These are phyloP conservation scores for Marcusenius ussheri DNA, from an alignment of 2,113 vertebrate genomes.

Conservation along the genomic window DNA sequence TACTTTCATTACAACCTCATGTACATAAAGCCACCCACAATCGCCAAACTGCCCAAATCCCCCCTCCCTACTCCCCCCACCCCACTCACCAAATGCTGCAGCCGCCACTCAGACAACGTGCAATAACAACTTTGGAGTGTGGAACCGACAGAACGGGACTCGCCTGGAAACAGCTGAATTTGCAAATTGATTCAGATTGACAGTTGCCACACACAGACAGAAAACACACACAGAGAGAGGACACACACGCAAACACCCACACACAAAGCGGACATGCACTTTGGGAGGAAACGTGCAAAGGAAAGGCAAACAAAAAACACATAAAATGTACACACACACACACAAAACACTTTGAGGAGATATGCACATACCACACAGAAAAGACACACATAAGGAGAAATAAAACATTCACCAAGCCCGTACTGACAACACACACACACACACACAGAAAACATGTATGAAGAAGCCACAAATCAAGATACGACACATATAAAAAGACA, in stretches of 20 bases:
- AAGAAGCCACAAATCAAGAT: neutral
- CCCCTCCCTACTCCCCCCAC: slow-evolving; percentile 13
- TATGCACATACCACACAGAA: neutral
- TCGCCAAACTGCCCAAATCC: slow-evolving; percentile 24
- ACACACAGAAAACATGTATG: neutral
- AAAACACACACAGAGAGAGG: slow-evolving; percentile 41
- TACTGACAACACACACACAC: neutral
- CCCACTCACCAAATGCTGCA: slow-evolving; percentile 46
- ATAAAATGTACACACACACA: slow-evolving; percentile 3
- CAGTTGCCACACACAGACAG: slow-evolving; percentile 32
- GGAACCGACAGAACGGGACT: slow-evolving; percentile 20
- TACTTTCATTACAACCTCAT: neutral
- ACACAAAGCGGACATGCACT: slow-evolving; percentile 30
- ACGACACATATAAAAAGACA: neutral
- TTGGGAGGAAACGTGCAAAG: neutral
- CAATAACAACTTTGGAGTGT: slow-evolving; percentile 23
- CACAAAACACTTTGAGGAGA: slow-evolving; percentile 30
- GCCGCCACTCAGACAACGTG: slow-evolving; percentile 16
- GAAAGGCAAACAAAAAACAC: neutral
- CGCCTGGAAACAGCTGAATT: slow-evolving; percentile 54
- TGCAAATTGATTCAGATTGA: slow-evolving; percentile 62
- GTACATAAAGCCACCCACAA: neutral
- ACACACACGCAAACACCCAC: slow-evolving; percentile 37
- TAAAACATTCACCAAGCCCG: slow-evolving; percentile 32
- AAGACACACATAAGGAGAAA: slow-evolving; percentile 4